Evolutionary conservation across 2,797 vertebrate genomes (phyloP).

Genomic region (Alcedo atthis): DNA sequence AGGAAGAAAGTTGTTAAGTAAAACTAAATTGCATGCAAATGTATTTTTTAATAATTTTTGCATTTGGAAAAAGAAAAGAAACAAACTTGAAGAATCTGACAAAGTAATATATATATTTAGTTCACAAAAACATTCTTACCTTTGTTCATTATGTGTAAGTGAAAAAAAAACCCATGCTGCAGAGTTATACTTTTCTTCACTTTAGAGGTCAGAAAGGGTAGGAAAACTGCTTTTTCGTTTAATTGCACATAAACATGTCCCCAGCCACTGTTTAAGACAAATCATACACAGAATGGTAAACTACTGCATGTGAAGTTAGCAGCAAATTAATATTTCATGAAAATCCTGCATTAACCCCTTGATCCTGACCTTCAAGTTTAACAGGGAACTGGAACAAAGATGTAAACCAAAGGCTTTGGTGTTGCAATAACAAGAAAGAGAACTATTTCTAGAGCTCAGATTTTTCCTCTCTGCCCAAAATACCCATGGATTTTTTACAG

Average conservation of each 20-base stretch:
- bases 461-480: background rate
- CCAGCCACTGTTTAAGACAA: conserved; percentile 57
- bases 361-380: conserved; percentile 52
- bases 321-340: conserved; percentile 67
- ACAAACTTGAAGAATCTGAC: background rate
- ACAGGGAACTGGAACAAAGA: conserved; percentile 24
- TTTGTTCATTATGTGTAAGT: conserved; percentile 27
- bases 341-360: conserved; percentile 46
- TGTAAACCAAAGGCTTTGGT: background rate
- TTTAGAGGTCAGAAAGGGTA: conserved; percentile 46
- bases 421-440: background rate
- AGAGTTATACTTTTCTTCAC: conserved; percentile 37
- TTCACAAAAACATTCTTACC: conserved; percentile 10
- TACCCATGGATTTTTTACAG: background rate
- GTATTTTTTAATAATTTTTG: background rate
- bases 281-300: conserved; percentile 35
- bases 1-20: background rate
- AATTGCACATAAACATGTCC: conserved; percentile 65
- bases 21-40: background rate
- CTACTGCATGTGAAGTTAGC: conserved; percentile 45
- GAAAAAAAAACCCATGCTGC: background rate
- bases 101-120: background rate
- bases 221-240: conserved; percentile 47
- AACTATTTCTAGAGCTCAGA: background rate
- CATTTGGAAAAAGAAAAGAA: background rate